Evolutionary conservation across 2,113 vertebrate species (phyloP), one percentile per base, ranked within the genome.

Genomic region (Podilymbus podiceps): DNA sequence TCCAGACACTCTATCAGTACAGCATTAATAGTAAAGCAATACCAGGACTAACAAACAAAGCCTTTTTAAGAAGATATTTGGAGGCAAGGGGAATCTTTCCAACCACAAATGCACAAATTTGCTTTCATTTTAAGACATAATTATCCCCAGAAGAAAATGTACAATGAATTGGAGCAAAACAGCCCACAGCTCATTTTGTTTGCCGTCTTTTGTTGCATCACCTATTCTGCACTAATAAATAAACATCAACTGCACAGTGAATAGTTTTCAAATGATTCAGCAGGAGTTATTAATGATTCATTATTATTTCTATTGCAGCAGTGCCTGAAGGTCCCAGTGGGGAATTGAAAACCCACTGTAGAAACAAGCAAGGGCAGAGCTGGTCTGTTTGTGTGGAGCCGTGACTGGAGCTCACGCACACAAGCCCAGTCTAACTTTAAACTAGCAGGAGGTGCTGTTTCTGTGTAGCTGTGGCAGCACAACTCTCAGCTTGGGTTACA

Each of bases 201-300:
- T 91, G 66, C 81, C 3, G 0, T 42, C 58, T 76, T 93, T 59
- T 91, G 66, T 95, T 95, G 74, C 71, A 92, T 90, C 95, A 95
- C 84, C 73, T 95, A 83, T 85, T 91, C 91, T 60, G 47, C 67
- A 71, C 75, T 90, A 95, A 79, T 82, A 96, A 96, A 91, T 90
- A 96, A 95, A 94, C 35, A 72, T 76, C 62, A 68, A 55, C 62
- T 89, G 49, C 42, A 56, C 46, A 69, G 86, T 73, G 44, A 88
- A 87, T 63, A 88, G 67, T 85, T 95, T 95, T 95, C 69, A 92
- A 85, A 79, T 62, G 49, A 93, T 95, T 92, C 89, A 69, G 84
- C 69, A 88, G 69, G 79, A 91, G 42, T 85, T 93, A 89, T 96
- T 93, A 92, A 92, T 90, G 95, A 86, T 93, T 94, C 72, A 79